Conservation (phyloP, 2,113 vertebrate species). For the Synodontis membranacea region DNA sequence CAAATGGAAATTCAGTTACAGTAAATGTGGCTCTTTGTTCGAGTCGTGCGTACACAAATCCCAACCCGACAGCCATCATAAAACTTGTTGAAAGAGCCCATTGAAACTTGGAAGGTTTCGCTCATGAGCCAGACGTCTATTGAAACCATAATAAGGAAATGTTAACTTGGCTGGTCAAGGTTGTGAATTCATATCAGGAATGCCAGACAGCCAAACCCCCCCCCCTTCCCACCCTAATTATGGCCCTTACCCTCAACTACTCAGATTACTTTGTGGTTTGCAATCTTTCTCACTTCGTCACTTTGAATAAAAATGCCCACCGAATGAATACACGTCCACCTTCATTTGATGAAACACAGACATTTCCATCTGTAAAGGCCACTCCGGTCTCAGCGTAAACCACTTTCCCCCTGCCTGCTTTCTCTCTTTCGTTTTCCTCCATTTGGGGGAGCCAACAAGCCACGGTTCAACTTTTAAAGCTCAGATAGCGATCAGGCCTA, state of each 20-base stretch:
- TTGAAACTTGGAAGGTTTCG: neutral
- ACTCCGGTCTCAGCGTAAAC: neutral
- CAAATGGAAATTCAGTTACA: neutral
- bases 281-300: neutral
- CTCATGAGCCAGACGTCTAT: neutral
- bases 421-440: neutral
- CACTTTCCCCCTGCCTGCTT: neutral
- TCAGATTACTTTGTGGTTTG: neutral
- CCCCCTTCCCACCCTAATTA: neutral
- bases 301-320: neutral
- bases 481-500: constrained; percentile 24
- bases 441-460: constrained; percentile 52
- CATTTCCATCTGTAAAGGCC: neutral
- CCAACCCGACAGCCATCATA: neutral
- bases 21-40: neutral
- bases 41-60: neutral
- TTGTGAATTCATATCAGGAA: neutral
- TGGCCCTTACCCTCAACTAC: neutral
- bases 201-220: neutral
- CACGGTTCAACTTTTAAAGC: neutral
- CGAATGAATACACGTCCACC: neutral
- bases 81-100: neutral
- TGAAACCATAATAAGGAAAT: neutral
- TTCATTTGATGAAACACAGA: neutral
- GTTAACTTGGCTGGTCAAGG: neutral